Base-by-base conservation (phyloP, 2,113 vertebrate species). In the Peromyscus leucopus region DNA sequence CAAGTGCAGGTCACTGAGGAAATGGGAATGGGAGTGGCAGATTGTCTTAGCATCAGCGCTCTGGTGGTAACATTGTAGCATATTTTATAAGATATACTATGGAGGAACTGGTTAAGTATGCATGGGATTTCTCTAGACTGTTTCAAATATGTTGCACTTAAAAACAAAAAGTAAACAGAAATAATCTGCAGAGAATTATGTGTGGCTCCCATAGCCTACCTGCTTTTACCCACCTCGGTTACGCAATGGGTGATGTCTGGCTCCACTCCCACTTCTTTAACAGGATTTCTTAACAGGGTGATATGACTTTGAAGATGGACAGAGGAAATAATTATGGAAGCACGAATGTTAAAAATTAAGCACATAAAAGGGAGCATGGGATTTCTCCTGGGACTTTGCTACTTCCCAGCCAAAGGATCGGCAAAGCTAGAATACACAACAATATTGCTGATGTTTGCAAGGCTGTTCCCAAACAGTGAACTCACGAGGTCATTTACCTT, bases 151-250 rank as follows among this genome's bases (percentile, higher is more conserved):
- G 1, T 76, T 46, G 33, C 26, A 90, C 85, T 87, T 22, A 86
- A 79, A 59, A 10, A n/a, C 19, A 84, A 74, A 10, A 33, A 9
- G 24, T 4, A 39, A 13, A 9, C 61, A 36, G 3, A 42, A 85
- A 17, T 26, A 63, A 10, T 39, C 19, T 78, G 13, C 15, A 71
- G 33, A 91, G 9, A 12, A 46, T 78, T 63, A 39, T 2, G 39
- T 12, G 59, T n/a, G 57, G 42, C 84, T 33, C 4, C 3, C 3
- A 33, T 2, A 46, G 2, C 5, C 5, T 46, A 2, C 2, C 5
- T 3, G 5, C 42, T 61, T 46, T 46, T 67, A n/a, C 19, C 39
- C 21, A 82, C 7, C 2, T 15, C 12, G 2, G 9, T 65, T 22
- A 9, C 51, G 13, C 79, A n/a, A 11, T 0, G 2, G 39, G 12